These are phyloP conservation scores for Lissonota sp. DNA, from an alignment of 2,888 invertebrate genomes.

Conservation along the genomic window DNA sequence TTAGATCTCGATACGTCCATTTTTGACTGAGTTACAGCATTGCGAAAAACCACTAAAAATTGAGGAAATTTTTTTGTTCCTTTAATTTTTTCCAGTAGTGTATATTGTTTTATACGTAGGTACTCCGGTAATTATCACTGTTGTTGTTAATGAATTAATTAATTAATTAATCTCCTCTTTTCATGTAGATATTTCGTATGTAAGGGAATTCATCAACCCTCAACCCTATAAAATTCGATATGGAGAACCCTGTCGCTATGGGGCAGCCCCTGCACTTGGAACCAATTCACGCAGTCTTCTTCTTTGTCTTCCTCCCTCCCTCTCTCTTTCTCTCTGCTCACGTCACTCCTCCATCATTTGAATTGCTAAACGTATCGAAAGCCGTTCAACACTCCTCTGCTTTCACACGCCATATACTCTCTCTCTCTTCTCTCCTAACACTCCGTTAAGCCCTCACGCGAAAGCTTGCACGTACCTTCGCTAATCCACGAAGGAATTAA, in stretches of 20 bases:
- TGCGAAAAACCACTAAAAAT: no score
- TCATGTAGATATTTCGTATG: no score
- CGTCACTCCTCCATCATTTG: constrained; percentile 48
- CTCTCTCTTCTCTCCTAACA: constrained; percentile 1
- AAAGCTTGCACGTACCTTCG: neutral
- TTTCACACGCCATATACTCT: neutral
- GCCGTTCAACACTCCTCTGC: constrained; percentile 23
- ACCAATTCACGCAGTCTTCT: constrained; percentile 43
- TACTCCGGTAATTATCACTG: no score
- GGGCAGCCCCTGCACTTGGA: constrained; percentile 52
- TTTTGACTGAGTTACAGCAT: no score
- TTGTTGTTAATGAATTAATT: no score
- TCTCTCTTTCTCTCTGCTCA: constrained; percentile 14
- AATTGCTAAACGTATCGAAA: constrained; percentile 60
- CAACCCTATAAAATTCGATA: neutral
- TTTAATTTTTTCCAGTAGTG: no score
- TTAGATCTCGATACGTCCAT: no score
- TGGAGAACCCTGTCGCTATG: neutral
- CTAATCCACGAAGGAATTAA: constrained; percentile 47
- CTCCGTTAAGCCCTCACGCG: constrained; percentile 24
- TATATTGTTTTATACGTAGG: no score
- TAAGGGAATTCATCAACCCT: no score
- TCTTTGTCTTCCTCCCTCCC: constrained; percentile 23
- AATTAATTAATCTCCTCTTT: no score
- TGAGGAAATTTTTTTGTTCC: no score